Percentiles rank a stretch among this genome's conserved stretches.
These are phyloP conservation scores for Chrysotoxum bicinctum DNA, from an alignment of 2,888 invertebrate species.

Conservation along the genomic window DNA sequence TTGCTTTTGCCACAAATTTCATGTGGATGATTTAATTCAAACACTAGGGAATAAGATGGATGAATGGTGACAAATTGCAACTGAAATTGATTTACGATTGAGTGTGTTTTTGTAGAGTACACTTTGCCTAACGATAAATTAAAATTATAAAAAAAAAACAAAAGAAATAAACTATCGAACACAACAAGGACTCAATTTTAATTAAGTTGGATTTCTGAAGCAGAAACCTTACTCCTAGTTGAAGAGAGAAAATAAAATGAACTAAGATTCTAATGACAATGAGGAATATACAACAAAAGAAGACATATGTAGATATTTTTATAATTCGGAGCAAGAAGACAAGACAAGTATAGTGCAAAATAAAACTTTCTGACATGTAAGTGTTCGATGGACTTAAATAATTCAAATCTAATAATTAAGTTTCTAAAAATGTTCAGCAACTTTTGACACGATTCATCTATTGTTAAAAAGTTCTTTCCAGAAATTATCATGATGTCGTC, in stretches of 20 bases:
- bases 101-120: not conserved
- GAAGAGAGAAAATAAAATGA: not conserved
- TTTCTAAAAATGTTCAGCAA: too few relatives aligned
- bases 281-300: too few relatives aligned
- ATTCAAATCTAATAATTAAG: too few relatives aligned
- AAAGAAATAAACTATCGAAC: not conserved
- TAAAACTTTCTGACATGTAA: too few relatives aligned
- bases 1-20: slow-evolving; percentile 30
- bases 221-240: too few relatives aligned
- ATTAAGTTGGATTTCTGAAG: not conserved
- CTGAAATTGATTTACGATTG: slow-evolving; percentile 59
- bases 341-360: too few relatives aligned
- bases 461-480: too few relatives aligned
- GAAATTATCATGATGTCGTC: too few relatives aligned
- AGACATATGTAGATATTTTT: too few relatives aligned
- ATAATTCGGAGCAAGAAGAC: too few relatives aligned
- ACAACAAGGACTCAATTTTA: not conserved
- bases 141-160: not conserved
- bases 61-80: slow-evolving; percentile 71
- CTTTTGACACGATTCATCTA: too few relatives aligned
- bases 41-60: slow-evolving; percentile 45
- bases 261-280: not conserved
- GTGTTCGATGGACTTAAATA: too few relatives aligned
- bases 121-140: slow-evolving; percentile 31
- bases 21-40: slow-evolving; percentile 65